Conservation (phyloP, 2,113 vertebrate species). For the Myiagra hebetior region DNA sequence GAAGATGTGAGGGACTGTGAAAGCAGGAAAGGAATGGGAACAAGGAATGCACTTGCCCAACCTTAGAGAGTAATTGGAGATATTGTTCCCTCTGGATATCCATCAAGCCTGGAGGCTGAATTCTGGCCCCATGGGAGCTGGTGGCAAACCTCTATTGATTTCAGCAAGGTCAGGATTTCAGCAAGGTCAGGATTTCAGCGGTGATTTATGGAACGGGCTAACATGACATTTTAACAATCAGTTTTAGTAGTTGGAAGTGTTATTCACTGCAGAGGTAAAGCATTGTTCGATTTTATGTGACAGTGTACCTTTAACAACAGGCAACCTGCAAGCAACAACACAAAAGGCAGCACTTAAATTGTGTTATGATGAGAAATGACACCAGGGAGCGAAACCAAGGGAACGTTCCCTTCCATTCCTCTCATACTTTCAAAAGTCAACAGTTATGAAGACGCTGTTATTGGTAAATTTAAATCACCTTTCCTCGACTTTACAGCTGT, state of each 20-base stretch:
- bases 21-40: slow-evolving; percentile 2
- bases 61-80: slow-evolving; percentile 52
- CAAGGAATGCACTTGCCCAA: slow-evolving; percentile 39
- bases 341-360: slow-evolving; percentile 28
- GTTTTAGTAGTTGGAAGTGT: slow-evolving; percentile 57
- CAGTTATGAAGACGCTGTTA: neutral
- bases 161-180: slow-evolving; percentile 47
- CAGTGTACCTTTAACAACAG: slow-evolving; percentile 54
- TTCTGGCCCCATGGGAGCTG: slow-evolving; percentile 40
- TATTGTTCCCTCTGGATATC: slow-evolving; percentile 56
- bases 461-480: neutral
- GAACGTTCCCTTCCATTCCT: slow-evolving; percentile 11
- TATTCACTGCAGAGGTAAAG: slow-evolving; percentile 56
- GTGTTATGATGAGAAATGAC: slow-evolving; percentile 31
- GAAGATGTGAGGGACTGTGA: slow-evolving; percentile 26
- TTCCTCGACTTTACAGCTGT: neutral
- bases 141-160: slow-evolving; percentile 58
- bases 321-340: slow-evolving; percentile 45
- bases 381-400: slow-evolving; percentile 13
- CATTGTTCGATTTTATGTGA: slow-evolving; percentile 66
- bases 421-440: neutral
- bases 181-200: slow-evolving; percentile 37
- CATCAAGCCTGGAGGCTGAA: slow-evolving; percentile 50
- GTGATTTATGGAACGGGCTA: slow-evolving; percentile 47
- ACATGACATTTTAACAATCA: slow-evolving; percentile 62